phyloP scores from a whole-genome alignment of 2,113 vertebrate species.

The Stegastes partitus region DNA sequence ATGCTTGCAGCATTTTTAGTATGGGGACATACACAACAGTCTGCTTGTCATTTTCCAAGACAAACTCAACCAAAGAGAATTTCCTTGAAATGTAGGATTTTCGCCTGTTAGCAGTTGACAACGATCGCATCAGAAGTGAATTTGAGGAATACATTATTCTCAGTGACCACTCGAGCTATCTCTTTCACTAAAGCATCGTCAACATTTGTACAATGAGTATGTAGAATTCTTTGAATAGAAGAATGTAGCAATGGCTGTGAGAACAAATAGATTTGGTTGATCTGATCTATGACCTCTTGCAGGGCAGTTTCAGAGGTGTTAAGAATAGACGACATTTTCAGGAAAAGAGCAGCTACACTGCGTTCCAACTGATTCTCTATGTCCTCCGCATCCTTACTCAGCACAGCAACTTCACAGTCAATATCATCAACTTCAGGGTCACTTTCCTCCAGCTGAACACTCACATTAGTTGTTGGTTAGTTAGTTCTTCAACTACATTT shows the following conservation, averaged over 20 bases:
- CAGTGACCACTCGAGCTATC: not conserved
- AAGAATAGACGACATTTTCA: slow-evolving; percentile 13
- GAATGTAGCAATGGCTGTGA: slow-evolving; percentile 8
- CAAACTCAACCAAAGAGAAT: slow-evolving; percentile 15
- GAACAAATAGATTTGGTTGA: slow-evolving; percentile 17
- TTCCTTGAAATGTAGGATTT: slow-evolving; percentile 15
- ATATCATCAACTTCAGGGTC: not conserved
- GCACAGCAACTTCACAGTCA: not conserved
- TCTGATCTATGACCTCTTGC: slow-evolving; percentile 12
- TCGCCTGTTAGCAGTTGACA: not conserved
- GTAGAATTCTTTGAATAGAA: not conserved
- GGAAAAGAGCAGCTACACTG: slow-evolving; percentile 7
- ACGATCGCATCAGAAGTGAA: not conserved
- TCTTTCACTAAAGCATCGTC: slow-evolving; percentile 4
- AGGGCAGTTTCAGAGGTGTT: slow-evolving; percentile 16
- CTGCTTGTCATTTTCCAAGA: slow-evolving; percentile 13
- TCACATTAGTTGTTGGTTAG: not conserved
- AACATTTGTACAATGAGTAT: slow-evolving; percentile 1
- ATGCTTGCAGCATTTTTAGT: slow-evolving; percentile 20
- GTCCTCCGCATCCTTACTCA: not conserved
- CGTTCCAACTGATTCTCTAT: slow-evolving; percentile 11
- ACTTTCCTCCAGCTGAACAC: not conserved
- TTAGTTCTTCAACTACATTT: not conserved
- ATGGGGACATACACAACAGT: slow-evolving; percentile 9
- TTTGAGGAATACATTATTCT: slow-evolving; percentile 24